Conservation (phyloP, 2,888 invertebrate species). For the Scaptomyza polygonia region DNA sequence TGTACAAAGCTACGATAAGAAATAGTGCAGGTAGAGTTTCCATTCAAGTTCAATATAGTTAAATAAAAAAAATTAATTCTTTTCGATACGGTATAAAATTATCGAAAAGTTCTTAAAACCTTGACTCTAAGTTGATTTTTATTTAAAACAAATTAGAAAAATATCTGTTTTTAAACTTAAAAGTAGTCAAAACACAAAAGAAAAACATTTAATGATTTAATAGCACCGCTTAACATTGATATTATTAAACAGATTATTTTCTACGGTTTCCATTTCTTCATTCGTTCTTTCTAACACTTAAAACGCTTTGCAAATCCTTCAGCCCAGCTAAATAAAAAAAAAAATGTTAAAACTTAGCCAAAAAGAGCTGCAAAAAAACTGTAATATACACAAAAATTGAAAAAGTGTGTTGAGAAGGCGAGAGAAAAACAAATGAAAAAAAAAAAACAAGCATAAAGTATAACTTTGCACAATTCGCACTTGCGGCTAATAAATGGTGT, state of each 20-base stretch:
- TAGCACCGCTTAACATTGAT: neutral
- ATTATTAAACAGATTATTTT: neutral
- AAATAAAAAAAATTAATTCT: neutral
- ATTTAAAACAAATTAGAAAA: neutral
- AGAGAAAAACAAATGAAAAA: constrained; percentile 16
- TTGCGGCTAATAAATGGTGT: constrained; percentile 77
- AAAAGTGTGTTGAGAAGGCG: constrained; percentile 10
- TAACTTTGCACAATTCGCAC: constrained; percentile 64
- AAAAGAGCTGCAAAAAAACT: constrained; percentile 12
- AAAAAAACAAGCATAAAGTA: constrained; percentile 31
- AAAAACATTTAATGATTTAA: neutral
- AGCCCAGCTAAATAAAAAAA: too few relatives aligned
- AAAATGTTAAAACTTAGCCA: constrained; percentile 24
- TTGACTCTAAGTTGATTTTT: neutral
- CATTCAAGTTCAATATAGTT: neutral
- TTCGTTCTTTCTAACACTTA: neutral
- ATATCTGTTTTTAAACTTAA: too few relatives aligned
- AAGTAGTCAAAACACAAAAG: too few relatives aligned
- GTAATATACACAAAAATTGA: neutral
- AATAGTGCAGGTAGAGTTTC: constrained; percentile 19
- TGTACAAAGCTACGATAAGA: constrained; percentile 29
- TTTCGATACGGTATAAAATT: neutral
- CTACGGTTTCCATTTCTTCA: neutral
- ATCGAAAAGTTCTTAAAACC: neutral
- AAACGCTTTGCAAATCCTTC: neutral